Evolutionary conservation across 2,797 vertebrate species (phyloP), one percentile per base, ranked within the genome.

Genomic region (Nyctalus aviator): DNA sequence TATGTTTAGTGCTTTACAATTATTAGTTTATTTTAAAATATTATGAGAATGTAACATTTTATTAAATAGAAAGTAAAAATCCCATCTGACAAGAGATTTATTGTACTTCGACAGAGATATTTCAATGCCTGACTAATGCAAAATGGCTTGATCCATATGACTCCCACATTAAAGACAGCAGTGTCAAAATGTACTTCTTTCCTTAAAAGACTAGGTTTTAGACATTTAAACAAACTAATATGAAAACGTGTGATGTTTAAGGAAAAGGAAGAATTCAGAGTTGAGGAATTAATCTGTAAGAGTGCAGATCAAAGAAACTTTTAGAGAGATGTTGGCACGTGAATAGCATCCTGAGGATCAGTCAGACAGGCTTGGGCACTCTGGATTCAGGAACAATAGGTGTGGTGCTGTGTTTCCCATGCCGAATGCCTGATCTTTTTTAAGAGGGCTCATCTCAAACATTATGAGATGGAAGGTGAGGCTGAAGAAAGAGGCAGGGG

Each of bases 271-370:
- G 32, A 84, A 64, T 17, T 84, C 32, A 32, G 50, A 88, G 5
- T 78, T 82, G 77, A 93, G 30, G 41, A 64, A 88, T 92, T 94
- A 87, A 93, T 84, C 83, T 90, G 35, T 81, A 35, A 90, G 77
- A 68, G 20, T 64, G 11, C 13, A 94, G 68, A 93, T 93, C 85
- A 95, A 95, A 94, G 73, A 73, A 76, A 59, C 53, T 82, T 78
- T 57, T 48, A 59, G 88, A 85, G 55, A 66, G 75, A 90, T 50
- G 17, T 41, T 41, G 27, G 23, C 66, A 41, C 44, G 21, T 64
- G 30, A 75, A 46, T 12, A 88, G 69, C 48, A 37, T 84, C 48
- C 10, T 46, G n/a, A 95, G 41, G 66, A 88, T 81, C 18, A 53
- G 30, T 90, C 35, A 66, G 50, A 88, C n/a, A 68, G 62, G n/a